phyloP scores from a whole-genome alignment of 2,888 invertebrate genomes.

The Pyrrhosoma nymphula region DNA sequence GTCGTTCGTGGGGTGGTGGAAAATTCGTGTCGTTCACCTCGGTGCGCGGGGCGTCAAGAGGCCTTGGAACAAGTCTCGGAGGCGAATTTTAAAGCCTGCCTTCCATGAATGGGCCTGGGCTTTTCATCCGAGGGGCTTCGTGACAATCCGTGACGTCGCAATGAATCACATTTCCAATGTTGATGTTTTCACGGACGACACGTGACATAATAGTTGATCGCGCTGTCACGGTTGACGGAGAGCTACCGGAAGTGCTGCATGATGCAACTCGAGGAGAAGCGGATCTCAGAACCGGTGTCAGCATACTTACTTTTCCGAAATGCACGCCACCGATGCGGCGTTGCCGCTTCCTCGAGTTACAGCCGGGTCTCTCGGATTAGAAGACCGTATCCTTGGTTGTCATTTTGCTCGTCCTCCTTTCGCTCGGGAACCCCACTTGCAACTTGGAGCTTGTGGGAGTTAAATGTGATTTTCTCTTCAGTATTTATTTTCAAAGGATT shows the following conservation, averaged over 20 bases:
- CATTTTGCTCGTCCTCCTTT: neutral
- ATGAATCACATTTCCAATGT: neutral
- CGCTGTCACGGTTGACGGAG: conserved; percentile 28
- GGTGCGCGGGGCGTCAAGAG: neutral
- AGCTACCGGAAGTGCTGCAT: conserved; percentile 29
- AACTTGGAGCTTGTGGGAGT: no score
- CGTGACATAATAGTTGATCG: conserved; percentile 36
- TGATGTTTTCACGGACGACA: conserved; percentile 15
- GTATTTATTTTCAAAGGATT: no score
- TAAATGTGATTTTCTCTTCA: no score
- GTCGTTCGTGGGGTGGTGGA: neutral
- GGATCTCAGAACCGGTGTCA: conserved; percentile 28
- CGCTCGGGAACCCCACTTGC: no score
- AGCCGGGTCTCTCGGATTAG: neutral
- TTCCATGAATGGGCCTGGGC: neutral
- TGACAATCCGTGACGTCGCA: neutral
- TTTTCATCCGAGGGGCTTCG: neutral
- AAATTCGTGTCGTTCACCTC: conserved; percentile 15
- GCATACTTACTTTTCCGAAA: conserved; percentile 17
- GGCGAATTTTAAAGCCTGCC: neutral
- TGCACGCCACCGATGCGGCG: neutral
- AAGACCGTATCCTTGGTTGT: neutral
- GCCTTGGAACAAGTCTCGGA: neutral
- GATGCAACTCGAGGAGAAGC: neutral
- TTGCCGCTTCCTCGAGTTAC: neutral